phyloP scores from a whole-genome alignment of 2,113 vertebrate genomes.

The Macrotus californicus region DNA sequence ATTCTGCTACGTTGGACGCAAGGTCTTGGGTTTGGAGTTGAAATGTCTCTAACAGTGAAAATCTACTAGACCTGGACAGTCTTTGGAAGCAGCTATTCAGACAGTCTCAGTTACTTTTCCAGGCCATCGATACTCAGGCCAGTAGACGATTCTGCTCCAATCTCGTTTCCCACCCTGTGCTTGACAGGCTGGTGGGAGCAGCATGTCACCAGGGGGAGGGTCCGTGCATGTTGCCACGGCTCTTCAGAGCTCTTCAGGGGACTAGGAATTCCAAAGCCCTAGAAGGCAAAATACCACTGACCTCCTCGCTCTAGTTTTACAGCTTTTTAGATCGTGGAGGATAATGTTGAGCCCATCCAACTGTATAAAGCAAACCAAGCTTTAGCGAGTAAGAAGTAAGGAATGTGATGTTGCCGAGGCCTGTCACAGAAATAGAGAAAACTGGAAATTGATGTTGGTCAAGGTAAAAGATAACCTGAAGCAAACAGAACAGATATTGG shows the following conservation, averaged over 20 bases:
- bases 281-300: not conserved
- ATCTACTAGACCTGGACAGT: not conserved
- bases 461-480: constrained; percentile 24
- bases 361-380: not conserved
- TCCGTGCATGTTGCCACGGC: not conserved
- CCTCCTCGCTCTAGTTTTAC: not conserved
- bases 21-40: not conserved
- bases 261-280: not conserved
- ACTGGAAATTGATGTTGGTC: not conserved
- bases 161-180: not conserved
- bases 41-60: not conserved
- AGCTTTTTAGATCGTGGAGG: not conserved
- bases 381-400: not conserved
- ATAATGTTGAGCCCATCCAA: not conserved
- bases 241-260: not conserved
- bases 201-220: not conserved
- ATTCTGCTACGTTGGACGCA: not conserved
- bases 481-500: not conserved
- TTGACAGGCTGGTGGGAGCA: not conserved
- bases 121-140: not conserved
- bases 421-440: not conserved
- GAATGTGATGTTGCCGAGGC: not conserved
- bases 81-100: not conserved
- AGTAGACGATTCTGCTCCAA: not conserved
- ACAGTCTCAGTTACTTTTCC: not conserved